Conservation (phyloP, 1,140 invertebrate species). For the Lepidurus apus region DNA sequence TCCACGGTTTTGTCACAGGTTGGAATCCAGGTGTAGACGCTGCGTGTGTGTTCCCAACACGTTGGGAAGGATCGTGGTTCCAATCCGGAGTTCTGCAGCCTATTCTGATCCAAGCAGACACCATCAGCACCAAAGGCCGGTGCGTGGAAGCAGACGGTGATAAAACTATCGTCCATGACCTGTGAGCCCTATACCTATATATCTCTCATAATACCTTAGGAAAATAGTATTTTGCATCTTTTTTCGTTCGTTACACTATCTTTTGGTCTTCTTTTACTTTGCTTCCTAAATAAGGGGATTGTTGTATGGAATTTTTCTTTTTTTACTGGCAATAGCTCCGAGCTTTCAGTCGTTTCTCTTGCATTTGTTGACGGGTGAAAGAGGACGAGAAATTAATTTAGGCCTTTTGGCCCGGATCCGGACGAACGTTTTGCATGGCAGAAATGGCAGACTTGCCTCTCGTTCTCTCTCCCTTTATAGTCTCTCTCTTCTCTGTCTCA, state of each 20-base stretch:
- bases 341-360: conserved; percentile 3
- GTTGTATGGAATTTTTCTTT: neutral
- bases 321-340: neutral
- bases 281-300: neutral
- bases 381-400: neutral
- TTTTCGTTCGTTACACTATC: too few relatives aligned
- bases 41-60: conserved; percentile 61
- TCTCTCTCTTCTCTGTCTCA: neutral
- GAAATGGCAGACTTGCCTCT: conserved; percentile 1
- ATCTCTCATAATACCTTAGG: neutral
- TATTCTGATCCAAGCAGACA: conserved; percentile 61
- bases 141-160: conserved; percentile 63
- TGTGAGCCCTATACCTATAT: conserved; percentile 50
- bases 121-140: conserved; percentile 66
- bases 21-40: conserved; percentile 13
- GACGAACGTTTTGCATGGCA: neutral
- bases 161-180: conserved; percentile 68
- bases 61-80: conserved; percentile 72
- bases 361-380: neutral
- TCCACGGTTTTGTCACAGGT: neutral
- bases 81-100: conserved; percentile 61
- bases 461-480: neutral
- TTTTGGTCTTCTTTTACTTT: neutral
- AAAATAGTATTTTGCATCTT: neutral
- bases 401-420: conserved; percentile 4